Base-by-base conservation (phyloP, 2,113 vertebrate species). In the Sinocyclocheilus anshuiensis region DNA sequence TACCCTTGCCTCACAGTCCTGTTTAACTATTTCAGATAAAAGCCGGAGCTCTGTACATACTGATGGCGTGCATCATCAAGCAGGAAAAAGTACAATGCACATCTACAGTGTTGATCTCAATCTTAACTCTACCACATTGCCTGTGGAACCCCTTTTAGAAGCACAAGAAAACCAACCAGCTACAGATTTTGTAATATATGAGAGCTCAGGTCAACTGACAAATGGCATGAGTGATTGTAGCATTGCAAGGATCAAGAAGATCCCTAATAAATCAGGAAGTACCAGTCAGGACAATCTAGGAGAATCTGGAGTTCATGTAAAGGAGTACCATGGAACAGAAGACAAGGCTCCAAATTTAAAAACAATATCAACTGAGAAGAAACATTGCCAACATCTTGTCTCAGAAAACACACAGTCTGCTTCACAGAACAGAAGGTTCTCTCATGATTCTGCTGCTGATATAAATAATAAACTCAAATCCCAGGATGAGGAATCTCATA, bases 71-170 rank as follows among this genome's bases (percentile, higher is more conserved):
- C 76, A 88, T 1, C 6, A 16, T 15, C 55, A 80, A 4, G 39
- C 88, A 13, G 71, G 16, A 86, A 91, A 89, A 90, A 92, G 87
- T 89, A 91, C 92, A 93, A 89, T 12, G 55, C 77, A 84, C n/a
- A 75, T 72, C 8, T 87, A 75, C 57, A 85, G 89, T 71, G 86
- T 93, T 72, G 92, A 94, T 86, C 61, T 92, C 67, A 95, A 95
- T 88, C 88, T 90, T 24, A 96, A 95, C 86, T 91, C 91, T 71
- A 87, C 88, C 1, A 57, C 76, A 80, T 67, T 71, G 2, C 85
- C 89, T 11, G 89, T 91, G 78, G 88, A 92, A 63, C 55, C 74
- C 22, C 15, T 55, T 71, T 79, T 84, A 72, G 89, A 91, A 90
- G 87, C 86, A 90, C 89, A 92, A 83, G 61, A 76, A 85, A 86